Percentiles rank a stretch among this genome's conserved stretches.
phyloP scores from a whole-genome alignment of 2,113 vertebrate genomes.

The Calidris pugnax region DNA sequence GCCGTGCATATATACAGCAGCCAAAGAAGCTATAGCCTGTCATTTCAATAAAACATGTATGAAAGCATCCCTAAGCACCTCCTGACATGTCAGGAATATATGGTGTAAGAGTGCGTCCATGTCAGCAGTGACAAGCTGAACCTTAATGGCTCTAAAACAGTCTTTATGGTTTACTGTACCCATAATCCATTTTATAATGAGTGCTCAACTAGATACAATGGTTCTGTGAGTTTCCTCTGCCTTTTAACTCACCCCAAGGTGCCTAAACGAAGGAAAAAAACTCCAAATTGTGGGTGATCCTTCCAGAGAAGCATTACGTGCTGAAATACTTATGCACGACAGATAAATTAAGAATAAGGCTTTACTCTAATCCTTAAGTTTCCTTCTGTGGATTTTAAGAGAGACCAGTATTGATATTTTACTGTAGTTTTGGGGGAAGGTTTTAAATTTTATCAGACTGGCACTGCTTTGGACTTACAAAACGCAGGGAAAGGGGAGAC shows the following conservation, averaged over 20 bases:
- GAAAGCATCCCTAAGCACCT: slow-evolving; percentile 63
- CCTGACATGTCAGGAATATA: slow-evolving; percentile 49
- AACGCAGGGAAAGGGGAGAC: not conserved
- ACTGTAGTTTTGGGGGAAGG: not conserved
- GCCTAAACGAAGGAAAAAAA: not conserved
- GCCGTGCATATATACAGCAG: not conserved
- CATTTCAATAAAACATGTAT: slow-evolving; percentile 67
- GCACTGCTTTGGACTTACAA: not conserved
- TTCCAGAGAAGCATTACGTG: not conserved
- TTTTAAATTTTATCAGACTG: slow-evolving; percentile 1
- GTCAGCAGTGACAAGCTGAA: slow-evolving; percentile 60
- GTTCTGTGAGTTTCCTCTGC: not conserved
- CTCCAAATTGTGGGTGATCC: slow-evolving; percentile 23
- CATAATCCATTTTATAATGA: slow-evolving; percentile 42
- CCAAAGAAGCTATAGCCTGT: slow-evolving; percentile 48
- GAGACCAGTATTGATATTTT: slow-evolving; percentile 8
- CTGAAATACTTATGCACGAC: not conserved
- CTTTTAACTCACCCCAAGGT: slow-evolving; percentile 49
- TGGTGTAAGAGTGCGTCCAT: slow-evolving; percentile 26
- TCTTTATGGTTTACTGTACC: slow-evolving; percentile 49
- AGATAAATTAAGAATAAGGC: slow-evolving; percentile 25
- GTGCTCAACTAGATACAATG: not conserved
- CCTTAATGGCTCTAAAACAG: slow-evolving; percentile 62
- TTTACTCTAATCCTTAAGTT: slow-evolving; percentile 52
- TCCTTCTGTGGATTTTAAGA: slow-evolving; percentile 38